Conservation (phyloP, 2,797 vertebrate genomes). For the Acridotheres tristis region DNA sequence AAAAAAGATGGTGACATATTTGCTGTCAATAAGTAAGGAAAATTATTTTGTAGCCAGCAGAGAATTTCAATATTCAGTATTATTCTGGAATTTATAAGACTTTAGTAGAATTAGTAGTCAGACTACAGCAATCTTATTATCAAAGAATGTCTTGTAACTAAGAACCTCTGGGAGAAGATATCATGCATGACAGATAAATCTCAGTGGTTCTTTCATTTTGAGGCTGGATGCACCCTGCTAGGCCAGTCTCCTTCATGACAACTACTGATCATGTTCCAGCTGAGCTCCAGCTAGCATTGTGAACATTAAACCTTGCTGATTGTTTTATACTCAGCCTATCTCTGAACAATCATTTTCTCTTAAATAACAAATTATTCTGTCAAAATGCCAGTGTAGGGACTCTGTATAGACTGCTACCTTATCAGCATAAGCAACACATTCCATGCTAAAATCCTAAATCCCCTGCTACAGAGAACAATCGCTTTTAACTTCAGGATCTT, state of each 20-base stretch:
- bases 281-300: not conserved
- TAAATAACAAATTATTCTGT: not conserved
- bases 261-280: not conserved
- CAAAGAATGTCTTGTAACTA: not conserved
- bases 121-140: not conserved
- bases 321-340: not conserved
- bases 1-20: not conserved
- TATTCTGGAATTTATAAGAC: not conserved
- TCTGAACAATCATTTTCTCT: not conserved
- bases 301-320: not conserved
- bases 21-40: not conserved
- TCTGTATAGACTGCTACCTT: not conserved
- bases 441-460: not conserved
- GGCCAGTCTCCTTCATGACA: not conserved
- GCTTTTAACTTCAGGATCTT: not conserved
- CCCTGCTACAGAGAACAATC: not conserved
- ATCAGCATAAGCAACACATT: not conserved
- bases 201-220: not conserved
- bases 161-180: not conserved
- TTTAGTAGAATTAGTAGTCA: not conserved
- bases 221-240: not conserved
- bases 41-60: not conserved
- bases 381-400: not conserved
- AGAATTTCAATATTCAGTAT: not conserved
- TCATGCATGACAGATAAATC: fast-evolving